These are phyloP conservation scores for Trematomus bernacchii DNA, from an alignment of 2,797 vertebrate genomes.

Conservation along the genomic window DNA sequence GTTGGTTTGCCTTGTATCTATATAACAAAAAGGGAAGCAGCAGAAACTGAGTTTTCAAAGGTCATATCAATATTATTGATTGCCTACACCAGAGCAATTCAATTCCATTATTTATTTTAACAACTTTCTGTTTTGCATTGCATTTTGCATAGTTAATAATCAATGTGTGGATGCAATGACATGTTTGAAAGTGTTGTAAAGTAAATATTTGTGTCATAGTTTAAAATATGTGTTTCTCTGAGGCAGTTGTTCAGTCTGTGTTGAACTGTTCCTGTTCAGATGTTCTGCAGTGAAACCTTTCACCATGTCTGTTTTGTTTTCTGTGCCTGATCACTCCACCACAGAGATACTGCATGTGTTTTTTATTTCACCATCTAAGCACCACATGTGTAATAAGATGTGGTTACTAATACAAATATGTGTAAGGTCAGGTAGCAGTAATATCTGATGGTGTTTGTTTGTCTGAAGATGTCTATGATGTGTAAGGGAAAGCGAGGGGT, in stretches of 20 bases:
- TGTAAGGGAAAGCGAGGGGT: slow-evolving; percentile 19
- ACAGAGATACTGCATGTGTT: neutral
- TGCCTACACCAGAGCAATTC: neutral
- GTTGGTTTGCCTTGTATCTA: neutral
- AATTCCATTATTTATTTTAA: neutral
- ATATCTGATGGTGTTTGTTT: slow-evolving; percentile 10
- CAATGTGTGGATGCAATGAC: neutral
- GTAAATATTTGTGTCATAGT: slow-evolving; percentile 5
- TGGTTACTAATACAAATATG: neutral
- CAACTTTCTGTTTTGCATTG: neutral
- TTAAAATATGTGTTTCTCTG: neutral
- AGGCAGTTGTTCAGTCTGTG: slow-evolving; percentile 30
- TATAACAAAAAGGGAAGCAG: neutral
- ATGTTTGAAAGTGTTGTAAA: neutral
- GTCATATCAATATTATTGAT: neutral
- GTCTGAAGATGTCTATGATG: neutral
- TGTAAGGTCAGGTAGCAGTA: neutral
- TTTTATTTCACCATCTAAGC: neutral
- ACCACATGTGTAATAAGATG: neutral
- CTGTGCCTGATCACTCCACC: slow-evolving; percentile 5
- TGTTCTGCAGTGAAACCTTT: slow-evolving; percentile 14
- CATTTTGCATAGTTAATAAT: neutral
- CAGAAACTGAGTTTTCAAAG: neutral
- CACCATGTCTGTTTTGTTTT: slow-evolving; percentile 17
- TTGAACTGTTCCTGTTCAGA: slow-evolving; percentile 52